Evolutionary conservation across 2,888 invertebrate species (phyloP).

Genomic region (Andrena camellia): DNA sequence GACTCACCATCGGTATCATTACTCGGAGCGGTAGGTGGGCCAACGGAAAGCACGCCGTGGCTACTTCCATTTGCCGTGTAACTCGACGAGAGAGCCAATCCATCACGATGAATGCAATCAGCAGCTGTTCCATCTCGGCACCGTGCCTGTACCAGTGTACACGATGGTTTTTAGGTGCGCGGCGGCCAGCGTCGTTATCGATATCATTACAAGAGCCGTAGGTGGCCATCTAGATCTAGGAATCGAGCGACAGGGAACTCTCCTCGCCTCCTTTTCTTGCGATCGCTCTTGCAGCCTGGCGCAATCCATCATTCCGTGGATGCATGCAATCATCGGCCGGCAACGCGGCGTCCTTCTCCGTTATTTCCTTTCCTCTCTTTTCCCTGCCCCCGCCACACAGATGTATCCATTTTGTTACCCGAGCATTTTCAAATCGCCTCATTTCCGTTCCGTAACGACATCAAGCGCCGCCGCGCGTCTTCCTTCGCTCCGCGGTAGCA

Average conservation of each 20-base stretch:
- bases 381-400: background rate
- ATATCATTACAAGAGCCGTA: conserved; percentile 75
- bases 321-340: conserved; percentile 70
- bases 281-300: conserved; percentile 54
- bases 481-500: conserved; percentile 35
- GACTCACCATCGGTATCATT: conserved; percentile 67
- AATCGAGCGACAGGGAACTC: conserved; percentile 65
- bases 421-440: conserved; percentile 65
- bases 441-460: conserved; percentile 72
- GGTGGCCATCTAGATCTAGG: conserved; percentile 70
- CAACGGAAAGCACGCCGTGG: conserved; percentile 48
- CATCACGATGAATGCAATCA: conserved; percentile 71
- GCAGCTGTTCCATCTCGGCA: conserved; percentile 61
- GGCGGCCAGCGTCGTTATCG: conserved; percentile 66
- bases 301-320: conserved; percentile 74
- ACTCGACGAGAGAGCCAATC: conserved; percentile 63
- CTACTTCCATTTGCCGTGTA: conserved; percentile 61
- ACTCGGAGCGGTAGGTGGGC: conserved; percentile 69
- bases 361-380: conserved; percentile 21
- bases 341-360: conserved; percentile 9
- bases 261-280: conserved; percentile 64
- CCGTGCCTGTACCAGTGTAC: conserved; percentile 26
- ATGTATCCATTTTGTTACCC: conserved; percentile 43
- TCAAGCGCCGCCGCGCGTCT: conserved; percentile 31
- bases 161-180: conserved; percentile 58